Base-by-base conservation (phyloP, 2,797 vertebrate genomes). In the Lithobates pipiens region DNA sequence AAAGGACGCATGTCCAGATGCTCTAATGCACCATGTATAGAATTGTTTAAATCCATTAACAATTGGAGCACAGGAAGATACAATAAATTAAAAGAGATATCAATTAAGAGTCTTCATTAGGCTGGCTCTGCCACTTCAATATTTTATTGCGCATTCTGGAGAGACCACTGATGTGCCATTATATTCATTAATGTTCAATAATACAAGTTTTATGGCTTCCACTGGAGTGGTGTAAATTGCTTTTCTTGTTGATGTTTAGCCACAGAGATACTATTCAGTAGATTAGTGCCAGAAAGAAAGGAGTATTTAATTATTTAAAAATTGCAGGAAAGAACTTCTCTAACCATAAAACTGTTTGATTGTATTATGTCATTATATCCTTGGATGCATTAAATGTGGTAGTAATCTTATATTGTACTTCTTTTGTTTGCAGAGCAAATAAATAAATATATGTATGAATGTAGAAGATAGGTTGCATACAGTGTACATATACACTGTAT, bases 171-270 rank as follows among this genome's bases (percentile, higher is more conserved):
- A 79, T 79, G 54, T 85, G 76, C 69, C n/a, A 78, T 79, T 79
- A 85, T 44, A 73, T 73, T 85, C 57, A 85, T 79, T 85, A 85
- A 78, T 70, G 76, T 46, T 65, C 36, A 85, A 73, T 79, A 79
- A 74, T 32, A 85, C 42, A 65, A 50, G n/a, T 65, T 79, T 79
- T 73, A 84, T 84, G 69, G 68, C 76, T 79, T 85, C 39, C 70
- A 44, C 32, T 73, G 39, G 42, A 73, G 50, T 79, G 76, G 54
- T 23, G 63, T 34, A 32, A 79, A 74, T 85, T 57, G 50, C 46
- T 78, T 77, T 84, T 63, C 83, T 57, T 84, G 83, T 44, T 78
- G 65, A 77, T 71, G 34, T 29, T 84, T 44, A 34, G 34, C 36
- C 67, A 44, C 65, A 75, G 27, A 76, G 81, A 75, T 83, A 71